Evolutionary conservation across 2,797 vertebrate species (phyloP), one percentile per base, ranked within the genome.

Genomic region (Ibycter americanus): DNA sequence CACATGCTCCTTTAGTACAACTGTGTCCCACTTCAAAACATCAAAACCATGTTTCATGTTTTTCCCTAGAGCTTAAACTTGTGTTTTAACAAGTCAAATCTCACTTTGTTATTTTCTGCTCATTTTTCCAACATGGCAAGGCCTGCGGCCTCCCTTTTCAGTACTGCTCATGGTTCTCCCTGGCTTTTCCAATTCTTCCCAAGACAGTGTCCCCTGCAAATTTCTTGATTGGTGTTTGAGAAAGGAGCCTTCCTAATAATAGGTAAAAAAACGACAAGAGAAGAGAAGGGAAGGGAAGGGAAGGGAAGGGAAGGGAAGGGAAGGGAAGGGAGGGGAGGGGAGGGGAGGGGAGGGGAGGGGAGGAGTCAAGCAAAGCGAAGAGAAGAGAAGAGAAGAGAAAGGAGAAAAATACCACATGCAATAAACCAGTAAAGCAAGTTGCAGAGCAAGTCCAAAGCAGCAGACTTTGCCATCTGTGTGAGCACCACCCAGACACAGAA

Each of bases 1-100:
- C 72, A 83, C 87, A 46, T 51, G 79, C 71, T 96, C 49, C 76
- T 95, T 81, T 56, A 94, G 56, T 0, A 0, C 68, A 92, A 95
- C 89, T 18, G 36, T 90, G 72, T 74, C 93, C 68, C 68, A 81
- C 89, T 96, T 95, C 93, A 95, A 95, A 96, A 96, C 95, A 94
- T 93, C 93, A 94, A 96, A 97, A 74, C 14, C 61, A 66, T 5
- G 66, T 95, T 97, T 96, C 96, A 97, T 96, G 87, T 95, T 94
- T 93, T 95, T 79, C 94, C 95, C 95, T 86, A 90, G 94, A 95
- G 94, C 79, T 93, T 94, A 83, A 93, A 86, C 68, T 95, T 94
- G 34, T 86, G 80, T 84, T 96, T 96, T 91, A 92, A 91, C 93
- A 93, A 95, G 94, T 95, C 91, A 96, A 95, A 95, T 91, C 84